Percentiles rank a stretch among this genome's conserved stretches.
phyloP scores from a whole-genome alignment of 1,140 invertebrate genomes.

The Lucilia cuprina region DNA sequence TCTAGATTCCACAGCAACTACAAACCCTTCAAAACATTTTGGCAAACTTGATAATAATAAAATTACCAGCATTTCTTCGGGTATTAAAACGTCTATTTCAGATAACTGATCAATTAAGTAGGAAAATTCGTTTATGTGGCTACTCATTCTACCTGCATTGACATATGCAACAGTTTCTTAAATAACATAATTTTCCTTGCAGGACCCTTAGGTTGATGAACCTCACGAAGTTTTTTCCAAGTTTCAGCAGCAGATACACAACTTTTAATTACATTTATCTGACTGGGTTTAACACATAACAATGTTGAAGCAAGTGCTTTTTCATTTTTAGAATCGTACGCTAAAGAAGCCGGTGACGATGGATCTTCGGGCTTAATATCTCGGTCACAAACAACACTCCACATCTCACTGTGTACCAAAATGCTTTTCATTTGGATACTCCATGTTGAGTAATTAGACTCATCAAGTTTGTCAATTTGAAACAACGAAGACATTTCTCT shows the following conservation, averaged over 20 bases:
- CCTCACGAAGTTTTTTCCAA: neutral
- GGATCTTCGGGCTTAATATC: neutral
- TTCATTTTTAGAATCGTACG: constrained; percentile 10
- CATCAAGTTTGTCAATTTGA: constrained; percentile 4
- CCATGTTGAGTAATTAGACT: neutral
- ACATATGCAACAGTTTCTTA: constrained; percentile 6
- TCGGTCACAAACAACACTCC: neutral
- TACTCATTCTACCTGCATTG: neutral
- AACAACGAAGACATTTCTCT: neutral
- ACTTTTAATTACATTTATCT: neutral
- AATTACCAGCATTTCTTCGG: constrained; percentile 29
- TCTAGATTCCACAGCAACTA: neutral
- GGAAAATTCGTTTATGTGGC: constrained; percentile 13
- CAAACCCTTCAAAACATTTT: neutral
- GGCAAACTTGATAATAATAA: constrained; percentile 21
- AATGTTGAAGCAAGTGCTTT: neutral
- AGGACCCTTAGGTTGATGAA: constrained; percentile 24
- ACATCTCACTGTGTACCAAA: neutral
- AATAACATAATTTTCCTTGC: constrained; percentile 17
- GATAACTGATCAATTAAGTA: neutral
- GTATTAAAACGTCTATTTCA: constrained; percentile 5
- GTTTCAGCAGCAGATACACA: neutral
- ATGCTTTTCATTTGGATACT: neutral
- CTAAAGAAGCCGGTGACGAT: neutral
- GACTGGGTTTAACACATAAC: neutral